phyloP scores from a whole-genome alignment of 2,113 vertebrate species.

The Melanerpes aurifrons region DNA sequence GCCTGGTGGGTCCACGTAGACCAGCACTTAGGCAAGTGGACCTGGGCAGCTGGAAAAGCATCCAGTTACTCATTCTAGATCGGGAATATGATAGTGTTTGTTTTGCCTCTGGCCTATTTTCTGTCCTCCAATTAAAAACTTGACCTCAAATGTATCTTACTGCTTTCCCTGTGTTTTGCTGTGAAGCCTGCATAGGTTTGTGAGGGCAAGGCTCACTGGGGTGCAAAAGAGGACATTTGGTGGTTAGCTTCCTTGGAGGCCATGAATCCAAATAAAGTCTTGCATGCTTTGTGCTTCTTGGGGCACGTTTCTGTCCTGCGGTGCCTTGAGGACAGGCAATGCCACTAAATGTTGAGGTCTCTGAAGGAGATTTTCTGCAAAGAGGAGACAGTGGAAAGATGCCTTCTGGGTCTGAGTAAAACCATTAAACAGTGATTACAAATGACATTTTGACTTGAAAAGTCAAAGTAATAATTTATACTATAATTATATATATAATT shows the following conservation, averaged over 20 bases:
- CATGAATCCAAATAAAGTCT: background rate
- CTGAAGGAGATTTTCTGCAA: background rate
- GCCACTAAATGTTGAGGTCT: background rate
- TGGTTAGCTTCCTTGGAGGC: rapidly evolving
- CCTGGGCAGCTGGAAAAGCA: background rate
- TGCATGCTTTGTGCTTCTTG: background rate
- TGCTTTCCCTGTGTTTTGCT: background rate
- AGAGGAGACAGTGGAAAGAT: background rate
- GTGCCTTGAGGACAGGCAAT: background rate
- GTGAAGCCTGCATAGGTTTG: background rate
- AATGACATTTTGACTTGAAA: background rate
- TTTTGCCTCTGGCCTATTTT: background rate
- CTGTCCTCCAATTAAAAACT: background rate
- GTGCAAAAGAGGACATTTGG: background rate
- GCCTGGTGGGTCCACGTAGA: background rate
- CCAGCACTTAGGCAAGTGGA: background rate
- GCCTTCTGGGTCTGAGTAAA: background rate
- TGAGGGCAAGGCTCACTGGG: background rate
- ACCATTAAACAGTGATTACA: background rate
- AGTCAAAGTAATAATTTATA: background rate
- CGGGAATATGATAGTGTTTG: background rate
- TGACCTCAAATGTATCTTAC: background rate
- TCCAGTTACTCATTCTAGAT: background rate
- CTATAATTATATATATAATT: too few relatives aligned
- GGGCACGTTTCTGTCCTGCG: rapidly evolving